These are phyloP conservation scores for Alligator mississippiensis DNA, from an alignment of 2,113 vertebrate genomes.

Conservation along the genomic window DNA sequence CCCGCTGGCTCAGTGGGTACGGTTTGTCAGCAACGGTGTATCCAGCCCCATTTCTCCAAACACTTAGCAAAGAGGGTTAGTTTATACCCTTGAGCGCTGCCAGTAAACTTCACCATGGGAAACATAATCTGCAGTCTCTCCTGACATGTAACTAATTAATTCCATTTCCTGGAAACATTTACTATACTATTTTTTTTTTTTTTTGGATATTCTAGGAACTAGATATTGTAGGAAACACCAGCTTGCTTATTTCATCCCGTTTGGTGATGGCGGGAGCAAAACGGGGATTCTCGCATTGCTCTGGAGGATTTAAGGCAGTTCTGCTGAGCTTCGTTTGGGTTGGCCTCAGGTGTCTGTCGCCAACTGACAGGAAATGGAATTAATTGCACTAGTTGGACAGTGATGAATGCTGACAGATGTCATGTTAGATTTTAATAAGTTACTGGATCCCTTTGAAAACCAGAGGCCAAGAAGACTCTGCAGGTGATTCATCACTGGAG, in stretches of 20 bases:
- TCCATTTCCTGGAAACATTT: background rate
- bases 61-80: background rate
- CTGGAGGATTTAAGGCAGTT: background rate
- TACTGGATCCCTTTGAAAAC: slow-evolving; percentile 19
- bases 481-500: slow-evolving; percentile 6
- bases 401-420: slow-evolving; percentile 47
- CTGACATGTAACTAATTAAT: too few relatives aligned
- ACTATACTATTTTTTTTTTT: background rate
- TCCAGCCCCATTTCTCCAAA: background rate
- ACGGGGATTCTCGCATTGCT: slow-evolving; percentile 4
- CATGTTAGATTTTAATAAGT: slow-evolving; percentile 39
- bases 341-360: slow-evolving; percentile 15
- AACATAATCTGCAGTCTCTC: background rate
- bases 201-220: background rate
- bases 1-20: background rate
- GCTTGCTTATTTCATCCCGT: background rate
- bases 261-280: background rate
- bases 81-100: background rate
- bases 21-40: background rate
- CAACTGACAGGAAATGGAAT: slow-evolving; percentile 38
- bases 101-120: background rate
- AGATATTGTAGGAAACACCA: background rate
- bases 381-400: slow-evolving; percentile 30
- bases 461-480: background rate
- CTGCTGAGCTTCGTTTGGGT: background rate